Percentiles rank a stretch among this genome's conserved stretches.
These are phyloP conservation scores for Leptura quadrifasciata DNA, from an alignment of 2,888 invertebrate species.

Conservation along the genomic window DNA sequence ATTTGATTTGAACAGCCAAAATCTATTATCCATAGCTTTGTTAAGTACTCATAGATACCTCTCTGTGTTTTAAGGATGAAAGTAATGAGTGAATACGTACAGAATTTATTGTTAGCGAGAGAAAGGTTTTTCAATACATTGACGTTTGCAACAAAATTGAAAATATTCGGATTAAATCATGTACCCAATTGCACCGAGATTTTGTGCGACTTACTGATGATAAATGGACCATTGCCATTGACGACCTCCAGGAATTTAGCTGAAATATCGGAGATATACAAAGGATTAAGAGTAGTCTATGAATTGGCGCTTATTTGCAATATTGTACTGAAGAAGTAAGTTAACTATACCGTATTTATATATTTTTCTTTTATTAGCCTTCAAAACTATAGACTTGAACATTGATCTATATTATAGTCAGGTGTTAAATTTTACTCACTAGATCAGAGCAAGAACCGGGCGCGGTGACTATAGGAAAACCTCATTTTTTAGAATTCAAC, in stretches of 20 bases:
- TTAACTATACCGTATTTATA: slow-evolving; percentile 5
- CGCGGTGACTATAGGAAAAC: too few relatives aligned
- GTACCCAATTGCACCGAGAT: slow-evolving; percentile 44
- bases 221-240: slow-evolving; percentile 32
- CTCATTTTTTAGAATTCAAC: too few relatives aligned
- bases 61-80: slow-evolving; percentile 41
- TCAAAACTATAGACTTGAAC: too few relatives aligned
- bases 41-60: too few relatives aligned
- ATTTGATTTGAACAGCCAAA: too few relatives aligned
- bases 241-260: slow-evolving; percentile 43
- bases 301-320: slow-evolving; percentile 46
- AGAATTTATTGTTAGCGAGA: slow-evolving; percentile 32
- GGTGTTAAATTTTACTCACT: too few relatives aligned
- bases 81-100: slow-evolving; percentile 14
- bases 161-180: slow-evolving; percentile 45
- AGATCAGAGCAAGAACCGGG: too few relatives aligned
- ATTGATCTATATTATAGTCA: too few relatives aligned
- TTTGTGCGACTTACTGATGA: slow-evolving; percentile 46
- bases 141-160: slow-evolving; percentile 40
- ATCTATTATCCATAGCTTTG: too few relatives aligned
- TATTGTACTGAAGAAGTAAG: slow-evolving; percentile 50
- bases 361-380: too few relatives aligned
- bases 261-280: slow-evolving; percentile 49
- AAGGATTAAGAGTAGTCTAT: slow-evolving; percentile 37
- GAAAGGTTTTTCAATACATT: slow-evolving; percentile 47